These are phyloP conservation scores for Fistularia commersonii DNA, from an alignment of 2,797 vertebrate species.

Conservation along the genomic window DNA sequence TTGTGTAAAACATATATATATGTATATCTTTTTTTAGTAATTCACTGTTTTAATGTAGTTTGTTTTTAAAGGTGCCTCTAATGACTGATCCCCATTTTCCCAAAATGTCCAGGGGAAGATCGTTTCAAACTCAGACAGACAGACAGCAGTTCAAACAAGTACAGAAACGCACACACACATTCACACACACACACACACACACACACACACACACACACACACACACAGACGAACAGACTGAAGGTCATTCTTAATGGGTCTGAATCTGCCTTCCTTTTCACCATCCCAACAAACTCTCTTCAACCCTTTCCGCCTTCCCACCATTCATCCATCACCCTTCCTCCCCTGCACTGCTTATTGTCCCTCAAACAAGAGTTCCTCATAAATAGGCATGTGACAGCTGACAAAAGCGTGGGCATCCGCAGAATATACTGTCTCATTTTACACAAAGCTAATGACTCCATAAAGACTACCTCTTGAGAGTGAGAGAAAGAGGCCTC, in stretches of 20 bases:
- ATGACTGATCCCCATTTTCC: too few relatives aligned
- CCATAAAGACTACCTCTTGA: conserved; percentile 61
- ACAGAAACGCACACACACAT: conserved; percentile 1
- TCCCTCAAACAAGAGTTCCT: conserved; percentile 60
- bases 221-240: conserved; percentile 17
- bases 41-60: too few relatives aligned
- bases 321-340: conserved; percentile 34
- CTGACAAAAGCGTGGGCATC: conserved; percentile 57
- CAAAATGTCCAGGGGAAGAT: too few relatives aligned
- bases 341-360: conserved; percentile 36
- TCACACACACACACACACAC: conserved; percentile 6
- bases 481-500: conserved; percentile 33
- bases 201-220: neutral
- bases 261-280: conserved; percentile 47
- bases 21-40: too few relatives aligned
- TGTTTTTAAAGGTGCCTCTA: too few relatives aligned
- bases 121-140: too few relatives aligned
- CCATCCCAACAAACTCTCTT: conserved; percentile 41
- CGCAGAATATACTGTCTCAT: conserved; percentile 56
- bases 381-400: conserved; percentile 68
- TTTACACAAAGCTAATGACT: conserved; percentile 70
- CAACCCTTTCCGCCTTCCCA: conserved; percentile 35
- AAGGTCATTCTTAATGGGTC: conserved; percentile 59
- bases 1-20: too few relatives aligned
- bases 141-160: too few relatives aligned